A percentile compares a stretch with the other conserved stretches of the same genome.
Evolutionary conservation across 2,113 vertebrate species (phyloP).

Genomic region (Notechis scutatus): DNA sequence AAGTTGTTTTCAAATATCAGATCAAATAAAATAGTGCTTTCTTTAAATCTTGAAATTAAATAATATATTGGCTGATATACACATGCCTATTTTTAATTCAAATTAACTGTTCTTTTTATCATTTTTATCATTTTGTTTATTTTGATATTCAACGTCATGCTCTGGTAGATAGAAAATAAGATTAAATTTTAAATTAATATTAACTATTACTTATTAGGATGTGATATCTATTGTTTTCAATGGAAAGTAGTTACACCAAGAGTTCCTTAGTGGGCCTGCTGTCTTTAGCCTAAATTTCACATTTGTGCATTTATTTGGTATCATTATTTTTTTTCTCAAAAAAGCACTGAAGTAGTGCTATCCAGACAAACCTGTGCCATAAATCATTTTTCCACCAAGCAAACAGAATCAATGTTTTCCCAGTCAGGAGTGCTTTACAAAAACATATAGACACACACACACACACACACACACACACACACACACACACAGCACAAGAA

Average conservation of each 20-base stretch:
- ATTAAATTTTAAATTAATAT: background rate
- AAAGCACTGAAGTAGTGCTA: background rate
- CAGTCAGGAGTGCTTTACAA: background rate
- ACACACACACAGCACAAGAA: background rate
- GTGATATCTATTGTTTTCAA: background rate
- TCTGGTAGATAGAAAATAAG: background rate
- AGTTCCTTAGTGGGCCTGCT: background rate
- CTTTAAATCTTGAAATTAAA: background rate
- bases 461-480: background rate
- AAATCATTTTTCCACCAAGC: background rate
- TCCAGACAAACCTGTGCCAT: background rate
- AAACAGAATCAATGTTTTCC: background rate
- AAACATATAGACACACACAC: rapidly evolving
- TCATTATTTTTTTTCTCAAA: background rate
- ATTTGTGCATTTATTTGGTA: background rate
- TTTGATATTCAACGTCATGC: background rate
- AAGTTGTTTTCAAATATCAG: background rate
- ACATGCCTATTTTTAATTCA: background rate
- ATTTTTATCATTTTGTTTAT: background rate
- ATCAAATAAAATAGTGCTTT: background rate
- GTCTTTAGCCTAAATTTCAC: background rate
- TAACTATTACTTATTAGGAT: background rate
- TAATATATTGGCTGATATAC: background rate
- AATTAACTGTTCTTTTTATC: background rate
- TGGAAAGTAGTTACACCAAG: background rate